Percentiles rank a stretch among this genome's conserved stretches.
phyloP scores from a whole-genome alignment of 2,797 vertebrate species.

The Aphelocoma californica region DNA sequence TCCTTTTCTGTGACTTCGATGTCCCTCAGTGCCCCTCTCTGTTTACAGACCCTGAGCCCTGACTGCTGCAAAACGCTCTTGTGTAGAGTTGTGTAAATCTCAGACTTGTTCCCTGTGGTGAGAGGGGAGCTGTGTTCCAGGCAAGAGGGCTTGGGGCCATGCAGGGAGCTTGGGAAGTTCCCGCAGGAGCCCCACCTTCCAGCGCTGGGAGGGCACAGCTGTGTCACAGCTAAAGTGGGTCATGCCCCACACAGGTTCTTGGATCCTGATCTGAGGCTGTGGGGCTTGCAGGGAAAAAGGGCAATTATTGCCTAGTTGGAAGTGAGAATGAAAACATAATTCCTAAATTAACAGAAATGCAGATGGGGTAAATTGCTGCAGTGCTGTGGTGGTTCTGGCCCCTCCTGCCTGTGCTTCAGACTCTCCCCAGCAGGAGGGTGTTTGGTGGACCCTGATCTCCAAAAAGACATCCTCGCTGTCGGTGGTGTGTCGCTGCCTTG shows the following conservation, averaged over 20 bases:
- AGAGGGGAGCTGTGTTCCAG: neutral
- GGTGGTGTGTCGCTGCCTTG: fast-evolving
- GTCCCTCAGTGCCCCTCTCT: neutral
- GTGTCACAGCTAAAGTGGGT: neutral
- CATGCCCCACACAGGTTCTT: neutral
- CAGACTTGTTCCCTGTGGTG: neutral
- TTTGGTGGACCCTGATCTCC: neutral
- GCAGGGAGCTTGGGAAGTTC: neutral
- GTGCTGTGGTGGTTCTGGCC: neutral
- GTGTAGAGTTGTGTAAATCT: neutral
- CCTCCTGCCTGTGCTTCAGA: neutral
- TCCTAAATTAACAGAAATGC: neutral
- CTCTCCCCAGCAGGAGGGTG: neutral
- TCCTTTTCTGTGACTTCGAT: neutral
- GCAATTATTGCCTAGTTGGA: neutral
- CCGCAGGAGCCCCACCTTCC: neutral
- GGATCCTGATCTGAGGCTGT: neutral
- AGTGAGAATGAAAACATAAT: neutral
- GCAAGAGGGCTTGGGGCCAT: fast-evolving
- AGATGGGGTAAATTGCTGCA: neutral
- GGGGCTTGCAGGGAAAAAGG: neutral
- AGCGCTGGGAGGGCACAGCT: neutral
- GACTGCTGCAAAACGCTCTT: neutral
- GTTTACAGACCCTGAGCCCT: neutral
- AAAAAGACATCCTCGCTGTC: fast-evolving